Evolutionary conservation across 2,113 vertebrate species (phyloP).

Genomic region (Osmerus mordax): DNA sequence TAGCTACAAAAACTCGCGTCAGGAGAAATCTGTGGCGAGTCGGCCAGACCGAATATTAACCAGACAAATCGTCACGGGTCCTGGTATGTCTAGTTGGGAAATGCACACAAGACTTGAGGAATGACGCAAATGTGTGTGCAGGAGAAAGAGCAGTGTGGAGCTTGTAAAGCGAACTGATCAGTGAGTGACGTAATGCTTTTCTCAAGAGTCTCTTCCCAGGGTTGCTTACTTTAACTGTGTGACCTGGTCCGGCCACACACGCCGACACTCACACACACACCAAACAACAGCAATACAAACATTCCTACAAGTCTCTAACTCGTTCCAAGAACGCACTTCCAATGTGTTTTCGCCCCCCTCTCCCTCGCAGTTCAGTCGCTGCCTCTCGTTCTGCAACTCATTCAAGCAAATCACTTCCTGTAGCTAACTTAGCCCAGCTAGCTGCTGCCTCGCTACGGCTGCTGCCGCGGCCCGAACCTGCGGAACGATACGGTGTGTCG

Average conservation of each 20-base stretch:
- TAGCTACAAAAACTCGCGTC: background rate
- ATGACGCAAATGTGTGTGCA: constrained; percentile 9
- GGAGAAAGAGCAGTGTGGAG: constrained; percentile 7
- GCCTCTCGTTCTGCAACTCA: constrained; percentile 41
- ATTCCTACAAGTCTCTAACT: background rate
- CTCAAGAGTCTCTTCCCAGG: background rate
- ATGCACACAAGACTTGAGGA: constrained; percentile 5
- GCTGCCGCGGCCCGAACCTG: background rate
- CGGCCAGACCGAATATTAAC: no score
- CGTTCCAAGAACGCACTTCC: no score
- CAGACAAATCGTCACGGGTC: no score
- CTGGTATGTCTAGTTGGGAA: background rate
- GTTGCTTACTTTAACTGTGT: no score
- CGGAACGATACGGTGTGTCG: background rate
- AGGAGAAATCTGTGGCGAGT: background rate
- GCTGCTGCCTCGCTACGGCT: background rate
- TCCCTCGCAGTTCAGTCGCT: background rate
- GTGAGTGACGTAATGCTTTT: constrained; percentile 56
- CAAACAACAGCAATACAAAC: background rate
- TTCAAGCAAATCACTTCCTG: constrained; percentile 71
- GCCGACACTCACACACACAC: background rate
- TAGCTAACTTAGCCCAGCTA: constrained; percentile 26
- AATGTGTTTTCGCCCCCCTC: background rate
- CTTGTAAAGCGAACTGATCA: constrained; percentile 18
- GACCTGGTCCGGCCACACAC: constrained; percentile 30